phyloP scores from a whole-genome alignment of 2,113 vertebrate species.

The Sminthopsis crassicaudata region DNA sequence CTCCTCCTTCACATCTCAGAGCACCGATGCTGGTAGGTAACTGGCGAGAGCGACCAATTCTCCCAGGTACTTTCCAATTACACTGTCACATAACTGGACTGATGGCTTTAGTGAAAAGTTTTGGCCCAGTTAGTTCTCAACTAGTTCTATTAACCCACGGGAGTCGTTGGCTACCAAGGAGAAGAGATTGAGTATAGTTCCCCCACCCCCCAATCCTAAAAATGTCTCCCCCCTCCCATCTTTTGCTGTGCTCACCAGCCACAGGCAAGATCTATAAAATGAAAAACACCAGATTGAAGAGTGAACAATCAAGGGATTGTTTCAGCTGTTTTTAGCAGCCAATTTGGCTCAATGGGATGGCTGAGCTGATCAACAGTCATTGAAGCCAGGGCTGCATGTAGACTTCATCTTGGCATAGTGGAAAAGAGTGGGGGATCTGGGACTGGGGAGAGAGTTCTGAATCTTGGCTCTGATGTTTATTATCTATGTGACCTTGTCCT shows the following conservation, averaged over 20 bases:
- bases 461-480: neutral
- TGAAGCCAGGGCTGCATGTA: neutral
- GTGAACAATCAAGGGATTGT: slow-evolving; percentile 2
- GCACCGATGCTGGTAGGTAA: neutral
- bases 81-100: neutral
- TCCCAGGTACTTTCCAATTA: neutral
- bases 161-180: neutral
- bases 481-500: neutral
- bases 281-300: slow-evolving; percentile 5
- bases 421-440: neutral
- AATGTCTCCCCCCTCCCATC: neutral
- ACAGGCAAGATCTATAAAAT: slow-evolving; percentile 3
- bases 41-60: neutral
- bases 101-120: neutral
- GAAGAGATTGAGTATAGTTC: neutral
- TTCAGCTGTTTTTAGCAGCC: slow-evolving; percentile 4
- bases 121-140: neutral
- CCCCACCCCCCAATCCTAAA: neutral
- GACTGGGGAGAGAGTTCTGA: neutral
- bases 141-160: neutral
- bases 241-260: neutral
- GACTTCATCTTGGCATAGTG: neutral
- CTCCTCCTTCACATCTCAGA: neutral
- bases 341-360: slow-evolving; percentile 1
- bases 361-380: slow-evolving; percentile 5